Percentiles rank a stretch among this genome's conserved stretches.
These are phyloP conservation scores for Parazoanthus atlanticus DNA, from an alignment of 92 coral and sea anemone species.

Conservation along the genomic window DNA sequence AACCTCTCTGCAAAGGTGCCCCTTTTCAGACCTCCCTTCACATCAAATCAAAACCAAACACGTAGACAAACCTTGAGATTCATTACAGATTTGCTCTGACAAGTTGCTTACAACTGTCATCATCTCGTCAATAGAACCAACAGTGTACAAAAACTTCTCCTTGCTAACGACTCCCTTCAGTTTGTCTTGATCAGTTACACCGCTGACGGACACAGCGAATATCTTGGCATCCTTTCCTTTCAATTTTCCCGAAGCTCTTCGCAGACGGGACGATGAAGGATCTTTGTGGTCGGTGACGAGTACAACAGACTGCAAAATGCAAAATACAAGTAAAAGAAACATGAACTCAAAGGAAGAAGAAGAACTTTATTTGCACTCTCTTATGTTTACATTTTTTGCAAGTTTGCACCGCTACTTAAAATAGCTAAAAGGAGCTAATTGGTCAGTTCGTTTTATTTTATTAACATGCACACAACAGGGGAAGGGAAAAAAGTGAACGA, in stretches of 20 bases:
- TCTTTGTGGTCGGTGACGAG: conserved; percentile 62
- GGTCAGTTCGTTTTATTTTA: too few species aligned
- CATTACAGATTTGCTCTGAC: conserved; percentile 69
- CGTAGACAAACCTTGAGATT: conserved; percentile 58
- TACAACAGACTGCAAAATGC: conserved; percentile 55
- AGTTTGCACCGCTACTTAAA: too few species aligned
- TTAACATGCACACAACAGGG: too few species aligned
- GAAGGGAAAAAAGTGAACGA: too few species aligned
- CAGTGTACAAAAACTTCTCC: conserved; percentile 54
- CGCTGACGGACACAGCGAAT: conserved; percentile 77
- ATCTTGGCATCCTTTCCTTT: conserved; percentile 70
- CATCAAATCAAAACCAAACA: not conserved
- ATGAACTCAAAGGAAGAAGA: too few species aligned
- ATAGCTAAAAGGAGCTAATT: too few species aligned
- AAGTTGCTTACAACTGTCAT: conserved; percentile 52
- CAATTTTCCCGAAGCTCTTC: conserved; percentile 54
- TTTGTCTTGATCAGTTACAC: conserved; percentile 56
- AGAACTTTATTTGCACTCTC: too few species aligned
- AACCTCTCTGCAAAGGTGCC: not conserved
- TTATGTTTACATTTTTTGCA: too few species aligned
- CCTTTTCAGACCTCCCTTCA: not conserved
- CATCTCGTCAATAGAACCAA: conserved; percentile 42
- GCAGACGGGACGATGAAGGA: conserved; percentile 49
- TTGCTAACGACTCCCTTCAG: conserved; percentile 56
- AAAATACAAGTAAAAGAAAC: not conserved